These are phyloP conservation scores for Melanostoma scalare DNA, from an alignment of 2,888 invertebrate species.

Conservation along the genomic window DNA sequence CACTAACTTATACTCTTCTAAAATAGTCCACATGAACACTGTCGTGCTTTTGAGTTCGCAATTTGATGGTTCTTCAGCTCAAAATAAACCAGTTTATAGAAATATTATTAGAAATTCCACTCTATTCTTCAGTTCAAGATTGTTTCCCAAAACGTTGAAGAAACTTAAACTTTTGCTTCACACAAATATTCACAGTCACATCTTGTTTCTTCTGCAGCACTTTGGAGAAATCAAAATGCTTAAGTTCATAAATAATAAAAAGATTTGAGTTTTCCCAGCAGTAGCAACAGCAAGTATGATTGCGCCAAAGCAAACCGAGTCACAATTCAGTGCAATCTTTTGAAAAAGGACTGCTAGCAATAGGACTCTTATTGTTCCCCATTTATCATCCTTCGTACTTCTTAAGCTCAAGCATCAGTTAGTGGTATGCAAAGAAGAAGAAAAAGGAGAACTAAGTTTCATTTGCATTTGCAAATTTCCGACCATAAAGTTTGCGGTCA, in stretches of 20 bases:
- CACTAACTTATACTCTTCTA: no score
- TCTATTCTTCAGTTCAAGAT: no score
- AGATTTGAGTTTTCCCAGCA: slow-evolving; percentile 10
- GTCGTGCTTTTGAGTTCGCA: no score
- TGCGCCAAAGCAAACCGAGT: slow-evolving; percentile 17
- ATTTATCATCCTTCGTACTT: slow-evolving; percentile 28
- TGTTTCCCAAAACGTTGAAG: not conserved
- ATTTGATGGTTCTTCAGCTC: no score
- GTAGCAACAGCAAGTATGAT: not conserved
- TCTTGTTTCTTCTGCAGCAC: not conserved
- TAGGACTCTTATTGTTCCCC: slow-evolving; percentile 42
- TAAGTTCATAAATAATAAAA: slow-evolving; percentile 28
- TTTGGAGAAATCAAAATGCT: slow-evolving; percentile 22
- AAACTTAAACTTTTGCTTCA: not conserved
- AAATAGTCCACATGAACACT: no score
- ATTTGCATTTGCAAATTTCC: slow-evolving; percentile 64
- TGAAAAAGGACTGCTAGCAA: slow-evolving; percentile 35
- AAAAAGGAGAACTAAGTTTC: slow-evolving; percentile 30
- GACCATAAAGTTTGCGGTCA: slow-evolving; percentile 57
- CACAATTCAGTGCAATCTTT: slow-evolving; percentile 38
- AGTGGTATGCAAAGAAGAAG: not conserved
- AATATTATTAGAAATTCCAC: no score
- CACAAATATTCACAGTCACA: not conserved
- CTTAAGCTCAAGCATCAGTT: not conserved
- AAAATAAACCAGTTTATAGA: no score